Conservation (phyloP, 2,888 invertebrate genomes). For the Stenodema calcarata region DNA sequence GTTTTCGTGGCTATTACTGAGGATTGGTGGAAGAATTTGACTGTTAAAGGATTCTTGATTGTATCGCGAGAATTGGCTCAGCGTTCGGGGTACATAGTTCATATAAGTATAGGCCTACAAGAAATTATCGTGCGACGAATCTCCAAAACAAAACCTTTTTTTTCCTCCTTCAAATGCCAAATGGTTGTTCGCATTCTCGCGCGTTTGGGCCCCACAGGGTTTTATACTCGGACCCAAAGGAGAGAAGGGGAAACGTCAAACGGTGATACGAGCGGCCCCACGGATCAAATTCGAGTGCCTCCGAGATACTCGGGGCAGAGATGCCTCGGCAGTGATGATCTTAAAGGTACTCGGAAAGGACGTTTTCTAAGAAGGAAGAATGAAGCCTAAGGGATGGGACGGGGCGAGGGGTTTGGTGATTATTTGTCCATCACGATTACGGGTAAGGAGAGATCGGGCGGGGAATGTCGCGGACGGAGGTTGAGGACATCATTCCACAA, state of each 20-base stretch:
- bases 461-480: constrained; percentile 30
- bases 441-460: constrained; percentile 28
- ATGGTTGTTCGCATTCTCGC: background rate
- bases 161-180: background rate
- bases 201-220: background rate
- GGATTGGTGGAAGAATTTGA: too few species aligned
- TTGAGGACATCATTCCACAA: constrained; percentile 44
- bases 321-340: constrained; percentile 31
- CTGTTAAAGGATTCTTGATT: background rate
- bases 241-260: background rate
- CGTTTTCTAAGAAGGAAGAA: constrained; percentile 31
- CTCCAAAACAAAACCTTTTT: background rate
- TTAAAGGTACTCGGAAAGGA: constrained; percentile 20
- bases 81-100: too few species aligned
- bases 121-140: background rate
- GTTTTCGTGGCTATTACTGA: too few species aligned
- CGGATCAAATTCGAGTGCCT: constrained; percentile 29
- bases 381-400: background rate
- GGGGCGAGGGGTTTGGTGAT: constrained; percentile 20
- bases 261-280: background rate
- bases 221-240: background rate
- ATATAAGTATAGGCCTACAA: background rate
- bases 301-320: background rate
- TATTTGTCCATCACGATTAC: constrained; percentile 47
- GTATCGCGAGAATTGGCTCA: too few species aligned